Evolutionary conservation across 2,888 invertebrate species (phyloP).

Genomic region (Harpalus rubripes): DNA sequence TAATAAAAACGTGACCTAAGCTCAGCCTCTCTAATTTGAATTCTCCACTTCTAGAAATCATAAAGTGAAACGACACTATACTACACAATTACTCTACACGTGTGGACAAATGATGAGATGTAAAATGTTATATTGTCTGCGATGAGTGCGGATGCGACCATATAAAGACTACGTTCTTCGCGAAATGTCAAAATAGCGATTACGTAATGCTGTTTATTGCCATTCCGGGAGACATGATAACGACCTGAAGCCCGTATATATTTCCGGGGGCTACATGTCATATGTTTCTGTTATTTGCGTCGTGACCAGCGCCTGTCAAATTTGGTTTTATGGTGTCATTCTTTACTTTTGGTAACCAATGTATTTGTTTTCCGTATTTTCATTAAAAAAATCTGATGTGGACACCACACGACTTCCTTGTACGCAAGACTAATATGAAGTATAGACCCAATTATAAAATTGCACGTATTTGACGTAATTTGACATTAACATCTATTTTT

Average conservation of each 20-base stretch:
- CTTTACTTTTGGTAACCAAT: too few relatives aligned
- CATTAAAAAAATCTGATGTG: too few relatives aligned
- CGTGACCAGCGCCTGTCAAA: not conserved
- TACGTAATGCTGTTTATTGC: slow-evolving; percentile 69
- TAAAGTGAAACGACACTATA: slow-evolving; percentile 4
- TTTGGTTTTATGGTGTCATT: not conserved
- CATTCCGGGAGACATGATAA: slow-evolving; percentile 64
- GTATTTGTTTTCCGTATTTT: too few relatives aligned
- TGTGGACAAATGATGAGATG: slow-evolving; percentile 24
- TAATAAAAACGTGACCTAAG: slow-evolving; percentile 6
- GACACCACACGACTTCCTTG: too few relatives aligned
- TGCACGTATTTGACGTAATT: too few relatives aligned
- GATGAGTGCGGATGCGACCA: not conserved
- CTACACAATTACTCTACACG: not conserved
- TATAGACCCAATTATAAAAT: too few relatives aligned
- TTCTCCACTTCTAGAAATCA: slow-evolving; percentile 5
- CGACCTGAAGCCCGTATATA: slow-evolving; percentile 9
- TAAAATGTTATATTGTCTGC: slow-evolving; percentile 25
- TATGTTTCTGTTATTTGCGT: not conserved
- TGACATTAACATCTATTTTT: too few relatives aligned
- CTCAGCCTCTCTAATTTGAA: not conserved
- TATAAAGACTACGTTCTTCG: slow-evolving; percentile 64
- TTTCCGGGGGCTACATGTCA: slow-evolving; percentile 2
- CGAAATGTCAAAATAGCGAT: slow-evolving; percentile 70
- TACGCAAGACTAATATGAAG: too few relatives aligned